Percentiles rank a stretch among this genome's conserved stretches.
Conservation (phyloP, 2,113 vertebrate species). For the Pterocles gutturalis region DNA sequence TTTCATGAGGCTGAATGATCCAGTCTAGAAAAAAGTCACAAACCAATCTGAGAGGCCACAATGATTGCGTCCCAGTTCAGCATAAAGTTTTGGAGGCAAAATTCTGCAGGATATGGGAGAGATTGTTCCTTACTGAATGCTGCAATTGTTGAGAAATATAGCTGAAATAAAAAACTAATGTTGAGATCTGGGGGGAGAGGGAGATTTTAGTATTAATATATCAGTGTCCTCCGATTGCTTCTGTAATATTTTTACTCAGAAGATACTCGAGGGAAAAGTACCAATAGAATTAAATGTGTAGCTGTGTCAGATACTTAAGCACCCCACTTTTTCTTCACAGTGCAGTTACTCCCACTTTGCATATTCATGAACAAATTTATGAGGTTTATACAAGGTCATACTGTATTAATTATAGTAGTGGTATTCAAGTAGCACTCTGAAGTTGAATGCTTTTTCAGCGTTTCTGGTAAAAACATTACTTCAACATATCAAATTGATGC, state of each 20-base stretch:
- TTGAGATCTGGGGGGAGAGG: neutral
- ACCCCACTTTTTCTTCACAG: slow-evolving; percentile 26
- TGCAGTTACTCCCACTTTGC: slow-evolving; percentile 11
- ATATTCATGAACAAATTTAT: slow-evolving; percentile 49
- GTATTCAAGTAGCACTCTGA: neutral
- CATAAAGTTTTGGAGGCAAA: neutral
- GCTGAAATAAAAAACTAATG: slow-evolving; percentile 11
- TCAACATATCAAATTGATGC: neutral
- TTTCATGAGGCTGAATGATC: neutral
- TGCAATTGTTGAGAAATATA: neutral
- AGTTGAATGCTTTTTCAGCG: slow-evolving; percentile 18
- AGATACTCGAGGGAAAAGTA: neutral
- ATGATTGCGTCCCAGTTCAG: neutral
- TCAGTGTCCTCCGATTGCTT: slow-evolving; percentile 2
- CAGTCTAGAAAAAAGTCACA: neutral
- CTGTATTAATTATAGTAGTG: slow-evolving; percentile 22
- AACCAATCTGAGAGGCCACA: neutral
- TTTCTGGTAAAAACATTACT: neutral
- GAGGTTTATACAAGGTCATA: slow-evolving; percentile 27
- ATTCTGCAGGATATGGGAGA: neutral
- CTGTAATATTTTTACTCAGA: slow-evolving; percentile 38
- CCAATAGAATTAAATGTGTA: slow-evolving; percentile 40
- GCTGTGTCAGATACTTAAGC: slow-evolving; percentile 52
- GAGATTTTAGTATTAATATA: neutral
- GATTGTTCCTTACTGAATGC: neutral